Evolutionary conservation across 1,140 invertebrate species (phyloP), one percentile per base, ranked within the genome.

Genomic region (Limonius californicus): DNA sequence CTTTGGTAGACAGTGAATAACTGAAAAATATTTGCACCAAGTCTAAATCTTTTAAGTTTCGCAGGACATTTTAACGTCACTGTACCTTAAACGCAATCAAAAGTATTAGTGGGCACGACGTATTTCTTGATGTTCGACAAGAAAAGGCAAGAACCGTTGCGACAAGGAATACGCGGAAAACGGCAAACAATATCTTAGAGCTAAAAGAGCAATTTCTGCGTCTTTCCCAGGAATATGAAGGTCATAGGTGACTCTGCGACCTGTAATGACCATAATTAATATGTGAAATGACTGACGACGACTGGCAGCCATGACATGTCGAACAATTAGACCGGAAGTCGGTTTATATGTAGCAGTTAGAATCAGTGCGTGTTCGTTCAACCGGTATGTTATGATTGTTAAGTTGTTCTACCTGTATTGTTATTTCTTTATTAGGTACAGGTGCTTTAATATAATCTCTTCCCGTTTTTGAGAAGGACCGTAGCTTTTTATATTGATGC

Each of bases 261-360:
- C 53, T 55, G 53, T 55, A 55, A 55, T 55, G 53, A 55, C 53
- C 53, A 55, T 55, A 55, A 55, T 55, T 55, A 55, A 55, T 55
- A 55, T 55, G 53, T 55, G 27, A 32, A 55, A 55, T 55, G 53
- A 27, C 53, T 55, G 53, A 50, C 27, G 53, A 55, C 53, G 53
- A 16, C 27, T 55, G 27, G 27, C 53, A 32, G 15, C 20, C 53
- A 55, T 32, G 27, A 55, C 53, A 23, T 23, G 27, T 27, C 53
- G 18, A 55, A 55, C 53, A 55, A 55, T 55, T 55, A 55, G 53
- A 32, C 53, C 53, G 53, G 53, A 55, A 55, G 27, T 55, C n/a
- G 7, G 45, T 21, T 15, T 4, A 50, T 45, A 27, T 39, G 16
- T 50, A 50, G 45, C 45, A 50, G 45, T 50, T 50, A 50, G 45